A percentile compares a stretch with the other conserved stretches of the same genome.
phyloP scores from a whole-genome alignment of 2,797 vertebrate species.

The Sebastes steindachneri region DNA sequence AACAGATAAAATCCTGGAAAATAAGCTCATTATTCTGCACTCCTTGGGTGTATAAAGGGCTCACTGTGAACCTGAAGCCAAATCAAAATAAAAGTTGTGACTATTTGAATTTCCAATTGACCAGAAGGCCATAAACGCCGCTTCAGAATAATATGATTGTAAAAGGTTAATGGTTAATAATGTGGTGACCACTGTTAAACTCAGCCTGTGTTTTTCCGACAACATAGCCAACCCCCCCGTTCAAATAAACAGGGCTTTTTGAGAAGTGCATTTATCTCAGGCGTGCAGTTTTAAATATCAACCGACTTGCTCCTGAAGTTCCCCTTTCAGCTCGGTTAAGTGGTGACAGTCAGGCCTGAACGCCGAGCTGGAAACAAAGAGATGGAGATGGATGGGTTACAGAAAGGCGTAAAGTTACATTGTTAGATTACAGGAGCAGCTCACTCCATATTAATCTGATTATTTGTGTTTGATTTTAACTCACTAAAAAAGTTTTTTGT shows the following conservation, averaged over 20 bases:
- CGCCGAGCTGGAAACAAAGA: constrained; percentile 41
- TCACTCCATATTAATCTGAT: not conserved
- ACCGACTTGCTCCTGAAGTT: constrained; percentile 83
- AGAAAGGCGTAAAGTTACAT: not conserved
- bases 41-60: not conserved
- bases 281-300: constrained; percentile 87
- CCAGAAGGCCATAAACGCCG: not conserved
- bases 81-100: not conserved
- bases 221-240: constrained; percentile 33
- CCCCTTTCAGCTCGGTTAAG: constrained; percentile 80
- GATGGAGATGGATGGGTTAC: constrained; percentile 61
- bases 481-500: not conserved
- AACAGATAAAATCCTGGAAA: not conserved
- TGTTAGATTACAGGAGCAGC: not conserved
- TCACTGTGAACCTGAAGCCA: not conserved
- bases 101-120: constrained; percentile 14
- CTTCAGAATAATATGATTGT: constrained; percentile 17
- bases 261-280: constrained; percentile 78
- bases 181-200: constrained; percentile 12
- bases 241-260: constrained; percentile 74
- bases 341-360: constrained; percentile 34
- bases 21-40: not conserved
- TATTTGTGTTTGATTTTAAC: not conserved
- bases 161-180: constrained; percentile 77
- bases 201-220: not conserved